These are phyloP conservation scores for Chironomus tepperi DNA, from an alignment of 1,140 invertebrate species.

Conservation along the genomic window DNA sequence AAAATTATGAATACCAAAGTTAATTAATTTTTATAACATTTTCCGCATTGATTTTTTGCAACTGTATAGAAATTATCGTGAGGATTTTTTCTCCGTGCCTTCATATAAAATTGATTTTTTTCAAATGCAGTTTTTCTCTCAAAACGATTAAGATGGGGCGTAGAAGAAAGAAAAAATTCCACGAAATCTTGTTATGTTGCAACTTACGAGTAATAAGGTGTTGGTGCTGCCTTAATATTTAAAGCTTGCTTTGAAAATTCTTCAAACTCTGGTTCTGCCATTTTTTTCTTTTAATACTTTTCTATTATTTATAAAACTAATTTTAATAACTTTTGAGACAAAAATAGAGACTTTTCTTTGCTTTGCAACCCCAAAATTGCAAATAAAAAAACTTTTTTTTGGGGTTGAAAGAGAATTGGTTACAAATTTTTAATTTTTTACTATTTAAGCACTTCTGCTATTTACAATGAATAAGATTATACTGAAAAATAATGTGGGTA, in stretches of 20 bases:
- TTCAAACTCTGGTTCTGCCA: constrained; percentile 88
- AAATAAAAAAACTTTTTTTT: neutral
- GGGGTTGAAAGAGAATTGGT: neutral
- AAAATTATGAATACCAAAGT: constrained; percentile 24
- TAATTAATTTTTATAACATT: neutral
- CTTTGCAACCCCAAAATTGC: neutral
- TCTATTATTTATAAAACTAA: neutral
- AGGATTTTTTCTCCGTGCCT: neutral
- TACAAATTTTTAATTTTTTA: neutral
- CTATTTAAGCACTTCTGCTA: constrained; percentile 16
- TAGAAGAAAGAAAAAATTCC: constrained; percentile 24
- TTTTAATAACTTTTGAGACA: neutral
- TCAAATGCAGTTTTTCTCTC: neutral
- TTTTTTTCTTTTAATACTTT: constrained; percentile 41
- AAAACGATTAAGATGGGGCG: neutral
- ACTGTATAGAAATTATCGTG: too few relatives aligned
- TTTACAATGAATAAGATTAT: neutral
- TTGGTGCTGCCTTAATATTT: constrained; percentile 43
- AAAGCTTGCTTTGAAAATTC: constrained; percentile 52
- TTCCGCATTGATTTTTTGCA: neutral
- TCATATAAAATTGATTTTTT: neutral
- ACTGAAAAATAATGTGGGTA: neutral
- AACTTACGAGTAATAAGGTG: constrained; percentile 62
- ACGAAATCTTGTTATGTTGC: neutral
- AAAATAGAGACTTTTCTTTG: neutral